Evolutionary conservation across 2,888 invertebrate species (phyloP), one percentile per base, ranked within the genome.

Genomic region (Drosophila diplacantha): DNA sequence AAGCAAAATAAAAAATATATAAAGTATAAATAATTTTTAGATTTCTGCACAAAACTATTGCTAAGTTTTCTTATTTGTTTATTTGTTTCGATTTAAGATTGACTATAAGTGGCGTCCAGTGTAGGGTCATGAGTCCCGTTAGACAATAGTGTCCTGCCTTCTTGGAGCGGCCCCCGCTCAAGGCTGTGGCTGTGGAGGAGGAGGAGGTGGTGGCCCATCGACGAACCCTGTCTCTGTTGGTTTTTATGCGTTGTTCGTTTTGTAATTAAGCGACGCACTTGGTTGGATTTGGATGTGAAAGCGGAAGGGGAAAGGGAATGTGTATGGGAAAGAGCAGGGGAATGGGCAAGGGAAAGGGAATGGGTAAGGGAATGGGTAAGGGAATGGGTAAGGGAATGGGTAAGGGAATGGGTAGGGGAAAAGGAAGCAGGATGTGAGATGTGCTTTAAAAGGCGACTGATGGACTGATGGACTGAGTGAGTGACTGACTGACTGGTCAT

Each of bases 221-320:
- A 62, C 65, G 65, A 69, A 41, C 67, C 50, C 58, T 31, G 67
- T 59, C 52, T 69, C 70, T 70, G 66, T 75, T 62, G 76, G 74
- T 79, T 84, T 81, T 81, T 84, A 81, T 81, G 84, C 81, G 80
- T 80, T 79, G 81, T 83, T 81, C 84, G 81, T 81, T 81, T 81
- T 81, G 81, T 81, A 81, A 81, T 81, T 81, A 81, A 81, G 75
- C 81, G 83, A 81, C 83, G 78, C 78, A 78, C 81, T 78, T 80
- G 83, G 60, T 54, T 74, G 71, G 65, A 69, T 77, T 78, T 70
- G 53, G 73, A 56, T 32, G 31, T 11, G 16, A 29, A 2, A 3
- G 14, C 16, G 46, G 26, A 24, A 5, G 12, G 26, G 49, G 16
- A 7, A 9, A n/a, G 24, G 26, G 31, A 31, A 37, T 37, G 35